phyloP scores from a whole-genome alignment of 2,113 vertebrate genomes.

The Australoheros scitulus region DNA sequence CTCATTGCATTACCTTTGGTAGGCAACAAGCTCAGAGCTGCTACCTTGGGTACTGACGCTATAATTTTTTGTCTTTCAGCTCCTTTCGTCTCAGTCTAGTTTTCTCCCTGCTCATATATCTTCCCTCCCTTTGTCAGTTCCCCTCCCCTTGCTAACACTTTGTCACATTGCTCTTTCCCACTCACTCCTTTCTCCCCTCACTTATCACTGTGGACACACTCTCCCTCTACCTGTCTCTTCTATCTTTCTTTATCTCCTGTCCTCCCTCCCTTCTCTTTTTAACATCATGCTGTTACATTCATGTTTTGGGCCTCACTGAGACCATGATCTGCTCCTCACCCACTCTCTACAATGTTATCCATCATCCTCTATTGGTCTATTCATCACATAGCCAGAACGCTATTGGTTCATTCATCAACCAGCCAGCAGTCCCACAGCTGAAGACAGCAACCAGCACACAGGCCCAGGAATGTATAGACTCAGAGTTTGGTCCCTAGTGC shows the following conservation, averaged over 20 bases:
- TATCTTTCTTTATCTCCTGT: conserved; percentile 23
- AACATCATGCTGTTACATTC: conserved; percentile 58
- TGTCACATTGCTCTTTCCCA: conserved; percentile 49
- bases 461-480: conserved; percentile 60
- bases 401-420: conserved; percentile 69
- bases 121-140: conserved; percentile 45
- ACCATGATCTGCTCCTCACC: conserved; percentile 13
- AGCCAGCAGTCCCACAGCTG: conserved; percentile 52
- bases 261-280: conserved; percentile 27
- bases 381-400: conserved; percentile 63
- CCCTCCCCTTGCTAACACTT: conserved; percentile 42
- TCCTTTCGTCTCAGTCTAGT: background rate
- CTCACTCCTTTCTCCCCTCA: conserved; percentile 43
- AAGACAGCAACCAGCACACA: conserved; percentile 60
- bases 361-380: conserved; percentile 76
- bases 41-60: background rate
- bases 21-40: background rate
- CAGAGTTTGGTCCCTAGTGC: conserved; percentile 52
- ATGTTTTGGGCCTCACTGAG: conserved; percentile 43
- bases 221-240: conserved; percentile 35
- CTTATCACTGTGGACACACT: conserved; percentile 41
- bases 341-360: conserved; percentile 57
- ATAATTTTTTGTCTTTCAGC: background rate
- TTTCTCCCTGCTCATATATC: conserved; percentile 39
- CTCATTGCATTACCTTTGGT: background rate